These are phyloP conservation scores for Sinodicranocentrus sp. DNA, from an alignment of 2,888 invertebrate genomes.

Conservation along the genomic window DNA sequence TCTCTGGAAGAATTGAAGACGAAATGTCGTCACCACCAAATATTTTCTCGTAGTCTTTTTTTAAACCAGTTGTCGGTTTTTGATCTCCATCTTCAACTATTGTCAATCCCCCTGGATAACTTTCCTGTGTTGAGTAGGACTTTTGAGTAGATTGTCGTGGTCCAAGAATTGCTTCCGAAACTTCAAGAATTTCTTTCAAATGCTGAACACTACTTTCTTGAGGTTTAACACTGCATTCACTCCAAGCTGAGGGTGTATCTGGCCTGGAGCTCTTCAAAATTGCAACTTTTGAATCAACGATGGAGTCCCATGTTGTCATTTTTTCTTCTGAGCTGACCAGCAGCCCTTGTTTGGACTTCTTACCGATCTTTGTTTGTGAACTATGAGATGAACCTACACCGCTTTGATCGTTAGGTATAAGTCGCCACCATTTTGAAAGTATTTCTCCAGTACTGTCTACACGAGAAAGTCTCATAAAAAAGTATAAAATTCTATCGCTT, in stretches of 20 bases:
- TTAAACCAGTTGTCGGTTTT: conserved; percentile 17
- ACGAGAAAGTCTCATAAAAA: conserved; percentile 58
- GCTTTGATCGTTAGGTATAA: conserved; percentile 34
- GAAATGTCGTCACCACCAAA: conserved; percentile 25
- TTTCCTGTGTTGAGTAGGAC: neutral
- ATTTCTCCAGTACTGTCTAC: neutral
- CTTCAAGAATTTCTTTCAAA: neutral
- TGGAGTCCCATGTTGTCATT: too few relatives aligned
- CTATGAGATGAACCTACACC: too few relatives aligned
- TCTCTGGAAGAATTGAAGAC: neutral
- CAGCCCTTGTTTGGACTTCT: too few relatives aligned
- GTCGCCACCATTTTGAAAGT: conserved; percentile 60
- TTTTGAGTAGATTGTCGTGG: neutral
- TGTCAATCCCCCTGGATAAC: neutral
- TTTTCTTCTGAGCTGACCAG: neutral
- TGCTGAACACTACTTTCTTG: neutral
- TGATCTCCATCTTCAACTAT: neutral
- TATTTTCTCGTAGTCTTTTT: conserved; percentile 32
- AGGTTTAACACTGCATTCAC: too few relatives aligned
- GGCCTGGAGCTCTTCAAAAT: too few relatives aligned
- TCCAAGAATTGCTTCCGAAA: neutral
- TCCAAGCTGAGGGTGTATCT: too few relatives aligned
- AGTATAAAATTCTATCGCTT: conserved; percentile 44
- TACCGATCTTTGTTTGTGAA: too few relatives aligned
- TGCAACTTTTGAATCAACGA: too few relatives aligned